Base-by-base conservation (phyloP, 2,797 vertebrate genomes). In the Chromobotia macracanthus region DNA sequence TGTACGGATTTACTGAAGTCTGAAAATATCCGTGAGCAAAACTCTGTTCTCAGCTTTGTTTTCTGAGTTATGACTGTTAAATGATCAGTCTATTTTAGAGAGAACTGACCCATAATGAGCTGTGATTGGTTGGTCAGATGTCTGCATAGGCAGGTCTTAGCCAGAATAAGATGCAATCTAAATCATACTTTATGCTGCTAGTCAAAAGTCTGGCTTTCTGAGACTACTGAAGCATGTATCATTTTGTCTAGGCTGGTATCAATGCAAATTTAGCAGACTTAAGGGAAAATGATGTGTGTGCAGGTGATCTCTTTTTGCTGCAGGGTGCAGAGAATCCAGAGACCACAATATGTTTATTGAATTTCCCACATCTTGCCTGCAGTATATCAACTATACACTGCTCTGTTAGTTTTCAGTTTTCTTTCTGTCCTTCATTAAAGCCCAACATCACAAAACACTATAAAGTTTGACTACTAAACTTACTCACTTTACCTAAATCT, bases 321-420 rank as follows among this genome's bases (percentile, higher is more conserved):
- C 13, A 23, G 84, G 89, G 86, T 85, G 80, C 79, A 84, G 51
- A 66, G 51, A 76, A 84, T 89, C 85, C 77, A 84, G 86, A 90
- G 87, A 89, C 76, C 50, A 75, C 60, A 80, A 60, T 80, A 77
- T 89, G 78, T 89, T 91, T 90, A 88, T 89, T 89, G 87, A 88
- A 68, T 81, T 81, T 89, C 84, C 83, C 74, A 78, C 78, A 75
- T 69, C 16, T 80, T 21, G 77, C 82, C 80, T 80, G 79, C 66
- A 80, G 85, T 60, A 61, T 70, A 44, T 72, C 84, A 21, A 58
- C 12, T 23, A 60, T 60, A 25, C 13, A 16, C 23, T 55, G 16
- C 35, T 68, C 25, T 63, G 51, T 51, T 68, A 60, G 41, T 19
- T 28, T 60, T 48, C n/a, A 23, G 12, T 61, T 56, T 46, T 19